Conservation (phyloP, 1,140 invertebrate species). For the Trichomalopsis sarcophagae region DNA sequence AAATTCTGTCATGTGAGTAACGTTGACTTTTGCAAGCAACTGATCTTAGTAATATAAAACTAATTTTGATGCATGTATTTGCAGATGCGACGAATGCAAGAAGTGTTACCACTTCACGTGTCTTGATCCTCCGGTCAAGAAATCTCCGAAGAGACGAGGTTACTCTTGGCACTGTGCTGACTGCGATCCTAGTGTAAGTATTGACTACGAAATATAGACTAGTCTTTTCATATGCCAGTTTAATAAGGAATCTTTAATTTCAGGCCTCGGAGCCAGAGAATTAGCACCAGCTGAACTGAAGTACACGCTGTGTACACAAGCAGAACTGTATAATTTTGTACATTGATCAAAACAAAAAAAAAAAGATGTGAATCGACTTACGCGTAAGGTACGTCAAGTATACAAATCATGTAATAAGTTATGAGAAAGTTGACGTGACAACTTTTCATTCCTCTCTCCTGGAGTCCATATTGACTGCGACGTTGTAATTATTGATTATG, state of each 20-base stretch:
- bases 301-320: slow-evolving; percentile 12
- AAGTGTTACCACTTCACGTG: slow-evolving; percentile 94
- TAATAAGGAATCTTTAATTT: slow-evolving; percentile 56
- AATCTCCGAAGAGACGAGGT: slow-evolving; percentile 93
- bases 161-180: slow-evolving; percentile 97
- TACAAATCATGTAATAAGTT: slow-evolving; percentile 45
- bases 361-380: slow-evolving; percentile 29
- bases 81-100: slow-evolving; percentile 93
- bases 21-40: slow-evolving; percentile 25
- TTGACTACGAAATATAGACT: neutral
- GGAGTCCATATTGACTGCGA: slow-evolving; percentile 26
- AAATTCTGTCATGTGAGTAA: slow-evolving; percentile 82
- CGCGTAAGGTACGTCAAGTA: slow-evolving; percentile 41
- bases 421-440: slow-evolving; percentile 23
- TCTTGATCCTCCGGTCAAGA: slow-evolving; percentile 93
- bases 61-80: slow-evolving; percentile 41
- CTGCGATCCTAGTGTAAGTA: slow-evolving; percentile 91
- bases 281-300: slow-evolving; percentile 60
- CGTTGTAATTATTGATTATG: slow-evolving; percentile 48
- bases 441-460: slow-evolving; percentile 35
- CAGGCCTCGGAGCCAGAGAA: slow-evolving; percentile 72
- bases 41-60: neutral
- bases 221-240: neutral
- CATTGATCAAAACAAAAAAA: slow-evolving; percentile 24
- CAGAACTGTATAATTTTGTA: slow-evolving; percentile 53